These are phyloP conservation scores for Cerceris ruficornis DNA, from an alignment of 2,888 invertebrate genomes.

Conservation along the genomic window DNA sequence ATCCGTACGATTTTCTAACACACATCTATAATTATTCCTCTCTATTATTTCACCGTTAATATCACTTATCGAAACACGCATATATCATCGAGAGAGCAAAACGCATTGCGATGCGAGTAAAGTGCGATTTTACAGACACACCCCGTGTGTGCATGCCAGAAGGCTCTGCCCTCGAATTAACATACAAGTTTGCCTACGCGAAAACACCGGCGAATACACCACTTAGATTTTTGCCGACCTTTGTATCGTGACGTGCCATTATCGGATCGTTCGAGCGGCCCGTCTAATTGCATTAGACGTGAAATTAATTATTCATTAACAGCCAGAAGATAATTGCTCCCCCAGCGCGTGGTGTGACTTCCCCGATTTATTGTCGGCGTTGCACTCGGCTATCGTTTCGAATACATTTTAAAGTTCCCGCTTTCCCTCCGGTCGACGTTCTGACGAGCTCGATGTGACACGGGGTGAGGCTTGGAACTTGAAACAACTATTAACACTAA, in stretches of 20 bases:
- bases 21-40: no score
- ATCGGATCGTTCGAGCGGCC: slow-evolving; percentile 18
- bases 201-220: slow-evolving; percentile 32
- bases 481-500: no score
- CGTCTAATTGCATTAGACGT: slow-evolving; percentile 40
- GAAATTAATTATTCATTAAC: slow-evolving; percentile 46
- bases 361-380: slow-evolving; percentile 9
- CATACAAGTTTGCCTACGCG: slow-evolving; percentile 65
- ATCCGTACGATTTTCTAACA: no score
- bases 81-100: not conserved
- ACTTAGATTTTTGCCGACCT: slow-evolving; percentile 27
- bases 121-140: slow-evolving; percentile 19
- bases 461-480: no score
- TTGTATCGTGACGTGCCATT: slow-evolving; percentile 33
- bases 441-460: no score
- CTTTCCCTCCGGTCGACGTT: no score
- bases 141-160: slow-evolving; percentile 40
- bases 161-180: slow-evolving; percentile 45
- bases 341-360: not conserved
- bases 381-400: no score
- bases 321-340: slow-evolving; percentile 33
- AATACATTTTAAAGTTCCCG: not conserved
- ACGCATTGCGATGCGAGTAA: not conserved
- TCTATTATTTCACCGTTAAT: no score
- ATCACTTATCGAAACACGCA: not conserved